These are phyloP conservation scores for Athene noctua DNA, from an alignment of 2,113 vertebrate species.

Conservation along the genomic window DNA sequence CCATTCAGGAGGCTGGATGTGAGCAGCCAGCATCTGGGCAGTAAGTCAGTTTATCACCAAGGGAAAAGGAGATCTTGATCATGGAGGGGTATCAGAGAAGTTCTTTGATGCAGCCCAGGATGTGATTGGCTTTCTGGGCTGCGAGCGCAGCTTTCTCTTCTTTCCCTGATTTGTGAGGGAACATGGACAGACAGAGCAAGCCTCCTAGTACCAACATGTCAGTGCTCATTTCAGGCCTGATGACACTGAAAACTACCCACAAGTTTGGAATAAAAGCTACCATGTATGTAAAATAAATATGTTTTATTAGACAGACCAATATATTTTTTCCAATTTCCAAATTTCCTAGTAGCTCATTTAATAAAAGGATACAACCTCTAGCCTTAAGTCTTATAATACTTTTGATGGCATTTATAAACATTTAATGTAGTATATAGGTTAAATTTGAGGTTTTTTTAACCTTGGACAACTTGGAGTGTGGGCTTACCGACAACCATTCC, in stretches of 20 bases:
- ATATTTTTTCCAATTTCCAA: background rate
- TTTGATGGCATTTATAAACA: background rate
- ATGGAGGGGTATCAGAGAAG: background rate
- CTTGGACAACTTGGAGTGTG: background rate
- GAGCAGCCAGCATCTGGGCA: background rate
- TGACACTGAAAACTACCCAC: accelerated
- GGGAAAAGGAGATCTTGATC: background rate
- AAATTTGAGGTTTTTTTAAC: background rate
- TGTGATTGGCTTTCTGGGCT: too few relatives aligned
- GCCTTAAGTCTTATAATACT: background rate
- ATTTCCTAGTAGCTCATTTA: background rate
- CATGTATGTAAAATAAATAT: background rate
- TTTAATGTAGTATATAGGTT: background rate
- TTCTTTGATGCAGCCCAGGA: background rate
- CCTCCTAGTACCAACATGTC: background rate
- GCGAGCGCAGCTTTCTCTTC: too few relatives aligned
- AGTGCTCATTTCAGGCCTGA: background rate
- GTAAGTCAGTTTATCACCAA: background rate
- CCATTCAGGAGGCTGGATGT: background rate
- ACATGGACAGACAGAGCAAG: background rate
- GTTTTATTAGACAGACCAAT: background rate
- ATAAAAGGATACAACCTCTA: background rate
- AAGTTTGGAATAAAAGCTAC: background rate
- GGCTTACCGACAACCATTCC: background rate
- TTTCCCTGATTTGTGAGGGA: background rate